Evolutionary conservation across 1,140 invertebrate genomes (phyloP), one percentile per base, ranked within the genome.

Genomic region (Chrysopa pallens): DNA sequence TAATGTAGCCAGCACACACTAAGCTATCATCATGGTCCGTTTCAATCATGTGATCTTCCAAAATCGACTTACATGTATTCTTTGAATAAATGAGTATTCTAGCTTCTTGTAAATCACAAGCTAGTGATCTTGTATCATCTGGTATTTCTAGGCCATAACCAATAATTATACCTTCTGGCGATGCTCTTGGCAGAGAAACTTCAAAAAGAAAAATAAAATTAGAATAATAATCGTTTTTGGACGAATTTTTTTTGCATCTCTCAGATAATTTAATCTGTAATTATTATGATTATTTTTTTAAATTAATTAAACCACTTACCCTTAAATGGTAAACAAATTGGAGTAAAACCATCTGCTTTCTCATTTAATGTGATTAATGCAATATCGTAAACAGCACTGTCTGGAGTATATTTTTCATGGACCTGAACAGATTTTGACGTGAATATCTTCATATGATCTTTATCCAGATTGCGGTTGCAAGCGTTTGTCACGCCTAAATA

Each of bases 251-350:
- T n/a, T n/a, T n/a, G n/a, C n/a, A n/a, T n/a, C n/a, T n/a, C n/a
- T n/a, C n/a, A n/a, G n/a, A n/a, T n/a, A n/a, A n/a, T n/a, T n/a
- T n/a, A n/a, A n/a, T n/a, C n/a, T n/a, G n/a, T n/a, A n/a, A n/a
- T n/a, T n/a, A n/a, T n/a, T n/a, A n/a, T n/a, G n/a, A n/a, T n/a
- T n/a, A n/a, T n/a, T n/a, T n/a, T n/a, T n/a, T n/a, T n/a, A n/a
- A n/a, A n/a, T n/a, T n/a, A n/a, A n/a, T n/a, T n/a, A n/a, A n/a
- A n/a, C n/a, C n/a, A 42, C 46, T 42, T 57, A 68, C 68, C 61
- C 53, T 52, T 43, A 46, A 46, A 50, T 29, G 70, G 68, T 11
- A 76, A 54, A 45, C 72, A 76, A 35, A 72, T 65, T 1, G 72
- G 73, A 13, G 58, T 52, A 39, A 74, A 56, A 48, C 53, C 60